Evolutionary conservation across 2,113 vertebrate species (phyloP), one percentile per base, ranked within the genome.

Genomic region (Sakesphorus luctuosus): DNA sequence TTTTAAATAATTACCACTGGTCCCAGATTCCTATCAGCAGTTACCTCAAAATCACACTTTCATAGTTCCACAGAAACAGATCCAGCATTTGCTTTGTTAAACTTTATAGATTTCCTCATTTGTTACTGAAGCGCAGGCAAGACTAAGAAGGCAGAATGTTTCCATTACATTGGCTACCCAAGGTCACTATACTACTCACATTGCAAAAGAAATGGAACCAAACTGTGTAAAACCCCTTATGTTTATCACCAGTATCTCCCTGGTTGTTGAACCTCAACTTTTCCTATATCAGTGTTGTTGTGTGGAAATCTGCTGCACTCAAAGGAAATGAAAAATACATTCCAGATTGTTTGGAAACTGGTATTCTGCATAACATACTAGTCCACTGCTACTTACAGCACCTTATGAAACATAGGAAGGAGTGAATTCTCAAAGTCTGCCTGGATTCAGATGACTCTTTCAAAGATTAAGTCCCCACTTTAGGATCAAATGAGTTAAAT

Each of bases 401-500:
- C 10, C 13, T 67, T 35, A 11, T 44, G 9, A 44, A 63, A 26
- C 10, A 18, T n/a, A 25, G 8, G 16, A 62, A 47, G 31, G 5
- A 59, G 53, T 40, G 23, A 63, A 29, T 78, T 82, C 38, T 59
- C 23, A 74, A 50, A 52, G n/a, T 44, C 23, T 75, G 4, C 35
- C 8, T 80, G 6, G 6, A 59, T 55, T 95, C 28, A 84, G 23
- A 38, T 28, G 6, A 35, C 69, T 88, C 2, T 85, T 12, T 58
- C 28, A 73, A 76, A 20, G 90, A 36, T 71, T 52, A 93, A 59
- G 13, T 31, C 5, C 46, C 33, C 35, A 52, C 25, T 87, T 95
- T 82, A 84, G 38, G 56, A 95, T 89, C 78, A 40, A 94, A 28
- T 81, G 9, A 11, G 33, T 84, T 76, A 80, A 90, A 84, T 68